Evolutionary conservation across 2,113 vertebrate species (phyloP).

Genomic region (Anser cygnoides): DNA sequence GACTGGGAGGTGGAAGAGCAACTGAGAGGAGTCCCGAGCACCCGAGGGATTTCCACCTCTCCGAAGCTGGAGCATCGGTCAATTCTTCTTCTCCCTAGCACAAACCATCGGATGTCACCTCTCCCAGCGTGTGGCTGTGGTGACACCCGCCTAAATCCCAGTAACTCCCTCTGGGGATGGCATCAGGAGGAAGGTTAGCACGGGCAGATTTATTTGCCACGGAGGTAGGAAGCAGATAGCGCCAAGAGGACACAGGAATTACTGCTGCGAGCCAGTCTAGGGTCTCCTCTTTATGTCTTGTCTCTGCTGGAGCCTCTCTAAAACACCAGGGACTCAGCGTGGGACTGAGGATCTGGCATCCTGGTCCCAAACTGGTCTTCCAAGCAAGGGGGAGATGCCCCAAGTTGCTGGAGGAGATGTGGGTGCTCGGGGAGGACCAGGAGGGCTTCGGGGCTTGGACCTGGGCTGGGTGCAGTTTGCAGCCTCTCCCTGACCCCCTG

Average conservation of each 20-base stretch:
- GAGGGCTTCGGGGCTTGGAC: too few species aligned
- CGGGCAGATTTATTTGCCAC: background rate
- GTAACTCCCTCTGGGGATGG: background rate
- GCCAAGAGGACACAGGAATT: background rate
- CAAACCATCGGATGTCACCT: background rate
- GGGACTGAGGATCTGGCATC: background rate
- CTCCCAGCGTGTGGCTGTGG: background rate
- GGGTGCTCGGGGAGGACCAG: background rate
- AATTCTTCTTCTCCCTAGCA: background rate
- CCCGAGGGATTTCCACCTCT: background rate
- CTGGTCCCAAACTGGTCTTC: background rate
- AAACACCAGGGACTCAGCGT: background rate
- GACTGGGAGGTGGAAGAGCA: background rate
- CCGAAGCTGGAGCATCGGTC: background rate
- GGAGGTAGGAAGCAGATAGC: background rate
- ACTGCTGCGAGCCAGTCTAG: accelerated
- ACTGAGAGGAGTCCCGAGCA: background rate
- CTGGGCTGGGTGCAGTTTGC: background rate
- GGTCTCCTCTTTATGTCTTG: background rate
- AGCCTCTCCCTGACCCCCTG: background rate
- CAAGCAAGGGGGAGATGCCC: background rate
- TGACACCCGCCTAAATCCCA: background rate
- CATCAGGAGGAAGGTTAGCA: background rate
- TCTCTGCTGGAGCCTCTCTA: background rate
- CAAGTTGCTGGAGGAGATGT: background rate